A percentile compares a stretch with the other conserved stretches of the same genome.
Evolutionary conservation across 2,888 invertebrate genomes (phyloP).

Genomic region (Drosophila aldrichi): DNA sequence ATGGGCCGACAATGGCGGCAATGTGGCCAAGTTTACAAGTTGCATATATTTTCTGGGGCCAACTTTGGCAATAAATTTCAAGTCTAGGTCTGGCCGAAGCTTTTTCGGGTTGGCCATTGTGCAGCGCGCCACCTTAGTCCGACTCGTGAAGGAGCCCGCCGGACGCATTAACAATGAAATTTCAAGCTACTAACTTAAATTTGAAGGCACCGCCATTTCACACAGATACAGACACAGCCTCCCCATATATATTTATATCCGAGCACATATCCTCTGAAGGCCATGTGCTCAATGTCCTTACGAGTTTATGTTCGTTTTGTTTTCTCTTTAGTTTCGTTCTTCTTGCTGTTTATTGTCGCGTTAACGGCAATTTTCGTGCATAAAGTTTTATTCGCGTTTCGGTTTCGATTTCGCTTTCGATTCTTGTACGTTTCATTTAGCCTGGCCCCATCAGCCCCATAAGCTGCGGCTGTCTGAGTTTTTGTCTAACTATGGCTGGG

Average conservation of each 20-base stretch:
- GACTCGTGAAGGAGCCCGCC: neutral
- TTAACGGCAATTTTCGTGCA: slow-evolving; percentile 73
- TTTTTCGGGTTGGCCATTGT: slow-evolving; percentile 27
- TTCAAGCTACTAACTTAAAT: slow-evolving; percentile 72
- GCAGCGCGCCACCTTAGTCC: slow-evolving; percentile 3
- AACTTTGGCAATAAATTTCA: slow-evolving; percentile 76
- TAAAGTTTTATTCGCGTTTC: slow-evolving; percentile 68
- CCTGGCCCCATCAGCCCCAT: slow-evolving; percentile 44
- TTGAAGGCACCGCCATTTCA: slow-evolving; percentile 17
- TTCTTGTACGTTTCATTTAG: slow-evolving; percentile 60
- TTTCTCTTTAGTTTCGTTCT: slow-evolving; percentile 46
- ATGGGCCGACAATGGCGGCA: slow-evolving; percentile 36
- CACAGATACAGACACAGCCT: neutral
- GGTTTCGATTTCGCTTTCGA: slow-evolving; percentile 54
- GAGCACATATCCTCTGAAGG: neutral
- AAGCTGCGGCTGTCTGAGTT: slow-evolving; percentile 16
- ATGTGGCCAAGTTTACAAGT: slow-evolving; percentile 61
- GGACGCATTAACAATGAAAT: slow-evolving; percentile 70
- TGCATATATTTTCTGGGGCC: slow-evolving; percentile 57
- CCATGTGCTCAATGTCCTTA: slow-evolving; percentile 36
- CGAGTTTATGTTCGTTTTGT: slow-evolving; percentile 22
- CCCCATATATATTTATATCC: neutral
- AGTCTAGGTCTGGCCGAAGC: slow-evolving; percentile 60
- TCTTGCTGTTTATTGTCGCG: slow-evolving; percentile 67
- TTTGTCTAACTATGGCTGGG: slow-evolving; percentile 10